Conservation (phyloP, 2,113 vertebrate genomes). For the Etheostoma cragini region DNA sequence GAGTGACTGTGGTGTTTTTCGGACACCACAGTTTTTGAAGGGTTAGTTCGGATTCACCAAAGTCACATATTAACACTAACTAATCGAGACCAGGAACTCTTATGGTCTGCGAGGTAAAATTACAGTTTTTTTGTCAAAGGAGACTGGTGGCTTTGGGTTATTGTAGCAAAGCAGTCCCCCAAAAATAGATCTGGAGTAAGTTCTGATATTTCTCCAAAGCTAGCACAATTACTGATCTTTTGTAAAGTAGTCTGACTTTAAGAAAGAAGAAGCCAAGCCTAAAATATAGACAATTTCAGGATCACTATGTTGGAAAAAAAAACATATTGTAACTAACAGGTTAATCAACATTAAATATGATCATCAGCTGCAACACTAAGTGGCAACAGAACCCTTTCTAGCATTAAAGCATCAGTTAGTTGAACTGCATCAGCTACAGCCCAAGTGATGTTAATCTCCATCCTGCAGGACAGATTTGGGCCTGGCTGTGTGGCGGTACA, state of each 20-base stretch:
- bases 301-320: neutral
- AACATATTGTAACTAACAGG: too few species aligned
- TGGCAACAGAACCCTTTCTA: neutral
- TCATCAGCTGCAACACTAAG: neutral
- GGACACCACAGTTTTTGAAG: too few species aligned
- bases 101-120: too few species aligned
- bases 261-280: neutral
- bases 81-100: too few species aligned
- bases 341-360: neutral
- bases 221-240: neutral
- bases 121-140: too few species aligned
- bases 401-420: constrained; percentile 2
- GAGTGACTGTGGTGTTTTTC: too few species aligned
- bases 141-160: neutral
- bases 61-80: too few species aligned
- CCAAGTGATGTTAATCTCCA: constrained; percentile 46
- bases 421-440: constrained; percentile 1
- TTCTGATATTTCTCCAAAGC: neutral
- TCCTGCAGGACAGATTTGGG: constrained; percentile 45
- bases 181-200: neutral
- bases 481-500: neutral
- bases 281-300: neutral
- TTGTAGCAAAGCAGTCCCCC: neutral
- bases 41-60: too few species aligned
- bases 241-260: neutral